Base-by-base conservation (phyloP, 2,113 vertebrate genomes). In the Anguilla rostrata region DNA sequence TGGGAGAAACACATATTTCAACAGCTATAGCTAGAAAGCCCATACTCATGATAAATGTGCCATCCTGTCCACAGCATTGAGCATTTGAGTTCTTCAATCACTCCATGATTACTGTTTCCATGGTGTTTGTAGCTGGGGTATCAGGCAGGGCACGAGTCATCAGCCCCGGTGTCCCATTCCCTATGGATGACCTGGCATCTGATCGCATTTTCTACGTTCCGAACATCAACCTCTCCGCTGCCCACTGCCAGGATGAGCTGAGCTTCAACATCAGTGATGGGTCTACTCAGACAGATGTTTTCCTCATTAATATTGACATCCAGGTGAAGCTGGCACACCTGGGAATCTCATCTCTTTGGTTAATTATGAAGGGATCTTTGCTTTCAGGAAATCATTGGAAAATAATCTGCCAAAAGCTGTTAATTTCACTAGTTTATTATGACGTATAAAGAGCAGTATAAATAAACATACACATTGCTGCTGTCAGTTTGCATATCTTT, bases 131-230 rank as follows among this genome's bases (percentile, higher is more conserved):
- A 75, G 71, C 71, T 75, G 71, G 95, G 0, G 95, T 96, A 80
- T 94, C 94, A 0, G 96, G 96, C 29, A 91, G 90, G 56, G 88
- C 93, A 1, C 85, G 16, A 2, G 82, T 93, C 15, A 84, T 96
- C 87, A 94, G 92, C 5, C 87, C 92, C 0, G 97, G 96, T 0
- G 81, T 91, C 0, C 97, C 97, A 0, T 99, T 99, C 89, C 94
- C 96, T 0, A 57, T 99, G 92, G 96, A 97, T 75, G 98, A 99
- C 87, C 92, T 99, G 43, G 90, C 92, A 0, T 95, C 96, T 8
- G 96, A 96, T 87, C 94, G 91, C 91, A 95, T 99, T 90, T 99
- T 97, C 93, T 99, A 99, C 86, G 96, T 97, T 78, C 98, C 99
- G 92, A 97, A 97, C 0, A 82, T 95, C 83, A 95, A 95, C n/a